Evolutionary conservation across 2,888 invertebrate species (phyloP), one percentile per base, ranked within the genome.

Genomic region (Coleophora deauratella): DNA sequence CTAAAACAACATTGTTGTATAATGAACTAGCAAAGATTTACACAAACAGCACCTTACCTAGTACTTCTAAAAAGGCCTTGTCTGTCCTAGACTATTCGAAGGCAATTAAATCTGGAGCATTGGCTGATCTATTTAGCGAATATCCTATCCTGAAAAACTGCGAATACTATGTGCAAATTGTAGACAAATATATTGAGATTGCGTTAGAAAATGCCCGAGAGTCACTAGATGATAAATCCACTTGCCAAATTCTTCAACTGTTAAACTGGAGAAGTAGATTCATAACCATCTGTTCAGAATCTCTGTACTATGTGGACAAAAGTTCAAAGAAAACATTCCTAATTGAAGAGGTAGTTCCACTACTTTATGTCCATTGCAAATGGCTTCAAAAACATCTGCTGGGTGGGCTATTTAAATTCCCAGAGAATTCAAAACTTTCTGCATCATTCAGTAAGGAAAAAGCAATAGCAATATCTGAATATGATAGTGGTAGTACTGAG

Each of bases 321-420:
- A 30, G 12, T 6, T 15, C 27, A 7, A 45, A 36, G 33, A 41
- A 37, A 14, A 32, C 10, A 8, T 42, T 39, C 34, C 36, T 21
- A 28, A 34, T 39, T 2, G 77, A 88, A 38, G 88, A 89, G 45
- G 72, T 90, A 1, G 70, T 89, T 33, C 87, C 89, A n/a, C 78
- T 89, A 38, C 59, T 94, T 1, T 82, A 88, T 49, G 79, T 93
- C 9, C 93, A 94, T 61, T 91, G 89, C 55, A 91, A 90, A 66
- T 94, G 94, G 94, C 64, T 94, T 31, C 72, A 87, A 12, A 94
- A 94, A 62, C 85, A 89, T 69, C 71, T 90, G 15, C 57, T 91
- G 1, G 60, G 62, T 27, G 62, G 62, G 38, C 44, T 84, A 15
- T 68, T 66, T 31, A 62, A 59, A 33, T 38, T 66, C n/a, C 53